Conservation (phyloP, 2,113 vertebrate genomes). For the Coptodon bakossiorum region DNA sequence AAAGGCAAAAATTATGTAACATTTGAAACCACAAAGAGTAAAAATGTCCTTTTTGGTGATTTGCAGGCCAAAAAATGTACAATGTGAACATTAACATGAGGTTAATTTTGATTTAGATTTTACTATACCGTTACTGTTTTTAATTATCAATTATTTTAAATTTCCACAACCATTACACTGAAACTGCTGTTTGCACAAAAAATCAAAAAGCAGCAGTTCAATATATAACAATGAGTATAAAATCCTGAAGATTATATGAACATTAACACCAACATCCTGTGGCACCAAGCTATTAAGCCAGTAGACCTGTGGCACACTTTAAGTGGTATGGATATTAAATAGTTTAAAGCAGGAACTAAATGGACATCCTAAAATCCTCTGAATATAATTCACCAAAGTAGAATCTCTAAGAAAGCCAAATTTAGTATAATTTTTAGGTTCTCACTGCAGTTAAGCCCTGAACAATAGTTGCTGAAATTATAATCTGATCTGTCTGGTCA, state of each 20-base stretch:
- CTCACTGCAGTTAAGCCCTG: background rate
- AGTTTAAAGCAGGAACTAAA: conserved; percentile 29
- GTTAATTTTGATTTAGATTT: background rate
- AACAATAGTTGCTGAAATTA: conserved; percentile 22
- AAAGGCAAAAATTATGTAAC: background rate
- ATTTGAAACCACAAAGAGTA: background rate
- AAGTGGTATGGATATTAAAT: conserved; percentile 1
- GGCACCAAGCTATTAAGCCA: background rate
- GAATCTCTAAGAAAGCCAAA: background rate
- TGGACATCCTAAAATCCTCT: conserved; percentile 22
- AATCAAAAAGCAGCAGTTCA: background rate
- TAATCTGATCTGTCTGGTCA: conserved; percentile 30
- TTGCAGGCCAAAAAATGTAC: background rate
- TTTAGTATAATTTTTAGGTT: background rate
- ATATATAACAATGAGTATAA: background rate
- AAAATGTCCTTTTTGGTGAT: background rate
- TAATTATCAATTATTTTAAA: background rate
- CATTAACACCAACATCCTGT: background rate
- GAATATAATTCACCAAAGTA: background rate
- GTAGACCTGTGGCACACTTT: background rate
- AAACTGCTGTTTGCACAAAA: background rate
- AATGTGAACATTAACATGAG: background rate
- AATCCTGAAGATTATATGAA: background rate
- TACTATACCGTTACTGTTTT: background rate
- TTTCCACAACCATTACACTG: background rate